Evolutionary conservation across 2,113 vertebrate species (phyloP).

Genomic region (Ictalurus furcatus): DNA sequence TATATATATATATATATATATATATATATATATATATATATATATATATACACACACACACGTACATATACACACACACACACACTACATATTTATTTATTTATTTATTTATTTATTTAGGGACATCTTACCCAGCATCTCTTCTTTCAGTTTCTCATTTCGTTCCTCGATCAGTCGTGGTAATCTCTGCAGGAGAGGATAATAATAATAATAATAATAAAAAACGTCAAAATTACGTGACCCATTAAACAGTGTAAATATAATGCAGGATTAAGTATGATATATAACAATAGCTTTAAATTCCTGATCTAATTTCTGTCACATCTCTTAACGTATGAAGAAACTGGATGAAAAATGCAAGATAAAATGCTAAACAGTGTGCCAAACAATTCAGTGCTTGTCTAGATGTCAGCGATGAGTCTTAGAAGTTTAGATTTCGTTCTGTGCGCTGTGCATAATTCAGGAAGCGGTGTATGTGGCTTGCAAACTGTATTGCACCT

Average conservation of each 20-base stretch:
- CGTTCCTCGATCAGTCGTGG: conserved; percentile 92
- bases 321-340: background rate
- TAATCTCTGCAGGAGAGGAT: conserved; percentile 77
- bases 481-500: background rate
- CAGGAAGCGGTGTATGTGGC: background rate
- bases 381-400: background rate
- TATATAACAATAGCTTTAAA: background rate
- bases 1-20: too few relatives aligned
- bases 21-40: too few relatives aligned
- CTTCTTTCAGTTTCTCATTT: conserved; percentile 93
- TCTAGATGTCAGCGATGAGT: background rate
- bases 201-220: background rate
- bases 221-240: background rate
- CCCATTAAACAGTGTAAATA: background rate
- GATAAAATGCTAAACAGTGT: background rate
- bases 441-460: background rate
- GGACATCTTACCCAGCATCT: conserved; percentile 94
- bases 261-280: background rate
- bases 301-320: background rate
- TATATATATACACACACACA: too few relatives aligned
- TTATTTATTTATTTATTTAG: too few relatives aligned
- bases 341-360: too few relatives aligned
- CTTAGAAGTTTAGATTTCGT: background rate
- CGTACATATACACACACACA: too few relatives aligned
- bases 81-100: too few relatives aligned